Conservation (phyloP, 2,888 invertebrate genomes). For the Apotomis capreana region DNA sequence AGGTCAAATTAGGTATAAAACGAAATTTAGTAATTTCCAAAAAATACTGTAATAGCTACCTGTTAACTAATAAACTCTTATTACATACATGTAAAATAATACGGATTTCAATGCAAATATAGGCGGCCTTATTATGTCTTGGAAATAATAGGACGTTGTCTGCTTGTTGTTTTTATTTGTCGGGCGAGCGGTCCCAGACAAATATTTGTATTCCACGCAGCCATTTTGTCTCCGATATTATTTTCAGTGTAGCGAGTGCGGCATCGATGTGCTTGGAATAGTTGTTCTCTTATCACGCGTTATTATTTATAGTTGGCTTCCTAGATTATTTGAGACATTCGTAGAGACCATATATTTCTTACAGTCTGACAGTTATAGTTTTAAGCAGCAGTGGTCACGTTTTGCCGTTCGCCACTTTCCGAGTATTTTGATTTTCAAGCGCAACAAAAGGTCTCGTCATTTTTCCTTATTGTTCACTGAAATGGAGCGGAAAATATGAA, state of each 20-base stretch:
- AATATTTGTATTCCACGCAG: conserved; percentile 32
- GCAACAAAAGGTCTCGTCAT: too few species aligned
- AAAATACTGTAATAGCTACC: too few species aligned
- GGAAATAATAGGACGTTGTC: conserved; percentile 25
- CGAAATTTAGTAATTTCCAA: too few species aligned
- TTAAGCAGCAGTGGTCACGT: background rate
- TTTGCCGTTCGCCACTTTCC: background rate
- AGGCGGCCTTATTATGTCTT: conserved; percentile 25
- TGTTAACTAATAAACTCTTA: background rate
- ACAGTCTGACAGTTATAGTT: background rate
- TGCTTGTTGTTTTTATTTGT: conserved; percentile 32
- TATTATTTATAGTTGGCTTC: conserved; percentile 20
- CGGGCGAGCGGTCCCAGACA: conserved; percentile 34
- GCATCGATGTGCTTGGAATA: conserved; percentile 27
- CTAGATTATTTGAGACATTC: background rate
- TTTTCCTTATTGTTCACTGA: too few species aligned
- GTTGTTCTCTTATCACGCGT: conserved; percentile 23
- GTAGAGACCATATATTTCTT: conserved; percentile 1
- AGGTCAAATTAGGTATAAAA: too few species aligned
- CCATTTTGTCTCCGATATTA: conserved; percentile 25
- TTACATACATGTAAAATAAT: background rate
- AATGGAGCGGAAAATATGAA: too few species aligned
- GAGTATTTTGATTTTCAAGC: too few species aligned
- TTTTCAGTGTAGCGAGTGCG: conserved; percentile 27
- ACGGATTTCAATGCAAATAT: background rate